A percentile compares a stretch with the other conserved stretches of the same genome.
phyloP scores from a whole-genome alignment of 1,140 invertebrate species.

The Caenorhabditis inopinata region DNA sequence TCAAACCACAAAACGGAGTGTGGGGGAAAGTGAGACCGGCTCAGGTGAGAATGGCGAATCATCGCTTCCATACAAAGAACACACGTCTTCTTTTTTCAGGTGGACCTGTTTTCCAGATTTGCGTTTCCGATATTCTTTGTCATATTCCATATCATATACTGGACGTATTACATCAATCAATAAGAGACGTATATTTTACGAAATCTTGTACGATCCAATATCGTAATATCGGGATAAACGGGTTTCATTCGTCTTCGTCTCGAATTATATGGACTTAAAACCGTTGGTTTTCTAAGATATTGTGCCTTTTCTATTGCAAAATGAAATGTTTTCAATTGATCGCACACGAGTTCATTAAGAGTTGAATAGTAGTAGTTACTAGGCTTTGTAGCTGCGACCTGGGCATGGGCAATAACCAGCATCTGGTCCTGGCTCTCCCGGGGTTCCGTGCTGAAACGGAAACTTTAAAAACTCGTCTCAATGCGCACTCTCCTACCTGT shows the following conservation, averaged over 20 bases:
- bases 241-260: background rate
- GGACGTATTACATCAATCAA: slow-evolving; percentile 60
- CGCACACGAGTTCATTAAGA: background rate
- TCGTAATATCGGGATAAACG: background rate
- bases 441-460: background rate
- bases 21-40: slow-evolving; percentile 36
- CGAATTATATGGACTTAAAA: background rate
- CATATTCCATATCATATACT: slow-evolving; percentile 60
- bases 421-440: slow-evolving; percentile 29
- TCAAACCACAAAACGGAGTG: slow-evolving; percentile 34
- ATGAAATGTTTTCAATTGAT: background rate
- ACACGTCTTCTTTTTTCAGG: slow-evolving; percentile 53
- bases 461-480: background rate
- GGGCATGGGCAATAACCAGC: slow-evolving; percentile 10
- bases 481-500: background rate
- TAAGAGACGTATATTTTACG: background rate
- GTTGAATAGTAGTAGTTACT: background rate
- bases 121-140: slow-evolving; percentile 62
- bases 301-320: slow-evolving; percentile 17
- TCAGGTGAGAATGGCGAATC: slow-evolving; percentile 26
- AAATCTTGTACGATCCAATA: background rate
- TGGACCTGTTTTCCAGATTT: slow-evolving; percentile 61
- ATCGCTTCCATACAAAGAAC: too few species aligned
- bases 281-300: background rate
- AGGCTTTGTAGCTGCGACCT: slow-evolving; percentile 3